These are phyloP conservation scores for Gari tellinella DNA, from an alignment of 2,888 invertebrate genomes.

Conservation along the genomic window DNA sequence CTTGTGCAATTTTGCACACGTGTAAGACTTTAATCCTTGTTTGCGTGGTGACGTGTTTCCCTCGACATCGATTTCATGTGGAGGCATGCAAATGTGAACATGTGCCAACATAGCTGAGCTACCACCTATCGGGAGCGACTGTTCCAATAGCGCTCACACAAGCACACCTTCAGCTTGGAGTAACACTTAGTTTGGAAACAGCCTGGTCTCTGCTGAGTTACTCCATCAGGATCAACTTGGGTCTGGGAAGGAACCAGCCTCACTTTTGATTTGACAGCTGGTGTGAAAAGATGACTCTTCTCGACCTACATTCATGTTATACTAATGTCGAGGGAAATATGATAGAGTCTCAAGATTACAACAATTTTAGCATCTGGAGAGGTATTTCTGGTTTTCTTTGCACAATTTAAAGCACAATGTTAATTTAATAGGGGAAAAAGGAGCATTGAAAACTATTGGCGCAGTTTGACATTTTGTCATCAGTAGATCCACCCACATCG, in stretches of 20 bases:
- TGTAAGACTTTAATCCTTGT: conserved; percentile 44
- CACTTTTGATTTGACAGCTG: conserved; percentile 63
- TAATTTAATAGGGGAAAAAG: no score
- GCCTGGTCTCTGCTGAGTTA: conserved; percentile 29
- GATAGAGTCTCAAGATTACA: conserved; percentile 71
- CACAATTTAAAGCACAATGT: conserved; percentile 7
- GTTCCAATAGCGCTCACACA: conserved; percentile 61
- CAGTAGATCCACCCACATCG: conserved; percentile 53
- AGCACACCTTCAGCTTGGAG: conserved; percentile 66
- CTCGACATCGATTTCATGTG: conserved; percentile 75
- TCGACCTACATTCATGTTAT: conserved; percentile 77
- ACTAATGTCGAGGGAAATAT: conserved; percentile 72
- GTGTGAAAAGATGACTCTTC: conserved; percentile 74
- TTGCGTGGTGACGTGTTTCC: conserved; percentile 61
- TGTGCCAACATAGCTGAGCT: conserved; percentile 72
- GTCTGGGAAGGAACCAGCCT: conserved; percentile 44
- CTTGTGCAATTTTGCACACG: conserved; percentile 18
- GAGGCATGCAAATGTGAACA: conserved; percentile 78
- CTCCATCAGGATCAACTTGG: conserved; percentile 35
- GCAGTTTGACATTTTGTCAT: conserved; percentile 33
- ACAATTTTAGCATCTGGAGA: conserved; percentile 76
- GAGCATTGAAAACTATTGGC: no score
- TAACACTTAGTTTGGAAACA: conserved; percentile 63
- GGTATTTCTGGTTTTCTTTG: conserved; percentile 69
- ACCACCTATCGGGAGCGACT: conserved; percentile 70